Evolutionary conservation across 2,888 invertebrate species (phyloP).

Genomic region (Pterobdella sp.): DNA sequence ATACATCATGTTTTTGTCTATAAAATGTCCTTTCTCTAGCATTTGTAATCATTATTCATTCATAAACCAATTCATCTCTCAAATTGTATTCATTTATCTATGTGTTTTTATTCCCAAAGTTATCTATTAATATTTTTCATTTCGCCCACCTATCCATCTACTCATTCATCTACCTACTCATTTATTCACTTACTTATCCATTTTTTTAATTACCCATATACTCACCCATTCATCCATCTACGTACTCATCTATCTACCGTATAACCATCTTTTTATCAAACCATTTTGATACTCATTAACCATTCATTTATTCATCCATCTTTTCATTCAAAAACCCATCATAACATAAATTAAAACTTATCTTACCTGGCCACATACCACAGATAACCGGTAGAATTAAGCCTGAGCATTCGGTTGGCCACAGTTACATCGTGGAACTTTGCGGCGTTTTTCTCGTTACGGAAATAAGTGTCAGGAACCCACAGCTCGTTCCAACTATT

Average conservation of each 20-base stretch:
- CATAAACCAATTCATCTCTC: no score
- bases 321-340: slow-evolving; percentile 27
- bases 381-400: slow-evolving; percentile 31
- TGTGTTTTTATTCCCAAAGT: no score
- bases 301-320: background rate
- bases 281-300: background rate
- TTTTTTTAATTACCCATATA: background rate
- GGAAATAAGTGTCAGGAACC: slow-evolving; percentile 31
- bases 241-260: no score
- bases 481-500: slow-evolving; percentile 29
- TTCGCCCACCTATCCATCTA: no score
- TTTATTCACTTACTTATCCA: background rate
- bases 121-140: no score
- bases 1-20: no score
- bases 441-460: slow-evolving; percentile 30
- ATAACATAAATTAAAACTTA: slow-evolving; percentile 26
- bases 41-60: no score
- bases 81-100: no score
- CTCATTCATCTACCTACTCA: background rate
- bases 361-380: slow-evolving; percentile 26
- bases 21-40: no score
- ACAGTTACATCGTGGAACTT: slow-evolving; percentile 32
- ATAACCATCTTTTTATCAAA: no score
- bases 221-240: background rate
- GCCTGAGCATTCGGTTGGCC: slow-evolving; percentile 29